A percentile compares a stretch with the other conserved stretches of the same genome.
Conservation (phyloP, 2,797 vertebrate species). For the Aldrovandia affinis region DNA sequence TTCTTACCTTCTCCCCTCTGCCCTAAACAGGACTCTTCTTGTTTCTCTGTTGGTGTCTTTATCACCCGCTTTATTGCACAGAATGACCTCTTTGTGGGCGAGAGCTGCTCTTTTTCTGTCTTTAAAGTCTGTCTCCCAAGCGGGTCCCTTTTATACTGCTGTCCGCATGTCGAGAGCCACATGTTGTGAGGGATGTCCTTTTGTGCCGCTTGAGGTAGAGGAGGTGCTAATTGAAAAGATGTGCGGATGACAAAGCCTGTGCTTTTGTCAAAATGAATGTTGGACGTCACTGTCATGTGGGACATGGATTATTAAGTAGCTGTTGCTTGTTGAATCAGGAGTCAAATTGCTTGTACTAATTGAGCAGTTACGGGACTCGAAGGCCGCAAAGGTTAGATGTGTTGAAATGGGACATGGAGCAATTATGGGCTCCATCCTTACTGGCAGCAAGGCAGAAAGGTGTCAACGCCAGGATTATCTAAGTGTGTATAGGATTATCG, state of each 20-base stretch:
- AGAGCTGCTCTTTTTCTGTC: not conserved
- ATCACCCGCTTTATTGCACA: not conserved
- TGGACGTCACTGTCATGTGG: not conserved
- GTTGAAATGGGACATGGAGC: slow-evolving; percentile 31
- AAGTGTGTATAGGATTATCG: not conserved
- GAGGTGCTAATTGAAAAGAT: slow-evolving; percentile 22
- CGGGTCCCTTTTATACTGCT: slow-evolving; percentile 26
- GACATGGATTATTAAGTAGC: slow-evolving; percentile 6
- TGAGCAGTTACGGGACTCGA: not conserved
- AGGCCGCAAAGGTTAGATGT: slow-evolving; percentile 19
- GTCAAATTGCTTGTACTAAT: slow-evolving; percentile 4
- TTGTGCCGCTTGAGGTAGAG: slow-evolving; percentile 30
- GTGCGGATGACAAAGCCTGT: not conserved
- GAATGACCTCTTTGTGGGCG: not conserved
- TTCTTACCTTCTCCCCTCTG: not conserved
- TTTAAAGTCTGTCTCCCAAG: slow-evolving; percentile 11
- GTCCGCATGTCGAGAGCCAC: slow-evolving; percentile 10
- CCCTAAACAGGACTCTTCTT: slow-evolving; percentile 15
- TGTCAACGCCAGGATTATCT: slow-evolving; percentile 38
- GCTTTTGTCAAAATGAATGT: not conserved
- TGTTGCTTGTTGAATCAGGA: slow-evolving; percentile 5
- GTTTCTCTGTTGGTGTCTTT: not conserved
- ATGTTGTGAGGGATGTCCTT: slow-evolving; percentile 9
- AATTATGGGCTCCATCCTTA: slow-evolving; percentile 26
- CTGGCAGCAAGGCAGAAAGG: not conserved